These are phyloP conservation scores for Crocidura indochinensis DNA, from an alignment of 2,797 vertebrate species.

Conservation along the genomic window DNA sequence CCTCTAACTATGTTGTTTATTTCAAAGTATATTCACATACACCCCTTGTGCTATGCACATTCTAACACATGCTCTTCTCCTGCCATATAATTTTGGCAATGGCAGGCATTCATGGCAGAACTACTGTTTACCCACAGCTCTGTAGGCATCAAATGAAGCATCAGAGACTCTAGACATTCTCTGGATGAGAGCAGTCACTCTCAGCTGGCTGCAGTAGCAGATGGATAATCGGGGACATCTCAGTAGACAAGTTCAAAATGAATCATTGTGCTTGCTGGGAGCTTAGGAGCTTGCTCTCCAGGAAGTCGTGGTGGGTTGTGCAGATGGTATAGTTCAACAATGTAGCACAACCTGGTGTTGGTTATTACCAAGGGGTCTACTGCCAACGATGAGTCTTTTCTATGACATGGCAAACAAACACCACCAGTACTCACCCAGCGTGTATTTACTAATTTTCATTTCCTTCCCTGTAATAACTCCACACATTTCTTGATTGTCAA, in stretches of 20 bases:
- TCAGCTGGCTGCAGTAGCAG: not conserved
- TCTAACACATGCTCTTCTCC: not conserved
- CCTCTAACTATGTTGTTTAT: constrained; percentile 14
- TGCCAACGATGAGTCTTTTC: not conserved
- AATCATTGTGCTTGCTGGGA: accelerated
- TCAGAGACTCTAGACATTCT: not conserved
- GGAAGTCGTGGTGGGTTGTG: not conserved
- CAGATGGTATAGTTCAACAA: constrained; percentile 32
- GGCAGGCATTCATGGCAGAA: not conserved
- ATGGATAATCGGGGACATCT: not conserved
- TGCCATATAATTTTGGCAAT: constrained; percentile 24
- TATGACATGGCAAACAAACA: not conserved
- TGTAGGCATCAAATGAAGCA: accelerated
- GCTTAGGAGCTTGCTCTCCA: not conserved
- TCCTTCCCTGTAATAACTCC: not conserved
- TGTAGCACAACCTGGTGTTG: not conserved
- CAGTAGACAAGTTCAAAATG: not conserved
- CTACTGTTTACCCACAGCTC: not conserved
- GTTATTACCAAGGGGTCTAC: constrained; percentile 54
- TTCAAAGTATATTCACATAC: not conserved
- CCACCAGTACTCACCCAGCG: not conserved
- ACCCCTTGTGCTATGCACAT: not conserved
- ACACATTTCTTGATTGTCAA: not conserved
- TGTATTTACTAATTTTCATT: not conserved
- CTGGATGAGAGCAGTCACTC: not conserved